Evolutionary conservation across 30 jellyfish, hydroid and myxozoan species (phyloP).

Genomic region (Rhopilema esculentum): DNA sequence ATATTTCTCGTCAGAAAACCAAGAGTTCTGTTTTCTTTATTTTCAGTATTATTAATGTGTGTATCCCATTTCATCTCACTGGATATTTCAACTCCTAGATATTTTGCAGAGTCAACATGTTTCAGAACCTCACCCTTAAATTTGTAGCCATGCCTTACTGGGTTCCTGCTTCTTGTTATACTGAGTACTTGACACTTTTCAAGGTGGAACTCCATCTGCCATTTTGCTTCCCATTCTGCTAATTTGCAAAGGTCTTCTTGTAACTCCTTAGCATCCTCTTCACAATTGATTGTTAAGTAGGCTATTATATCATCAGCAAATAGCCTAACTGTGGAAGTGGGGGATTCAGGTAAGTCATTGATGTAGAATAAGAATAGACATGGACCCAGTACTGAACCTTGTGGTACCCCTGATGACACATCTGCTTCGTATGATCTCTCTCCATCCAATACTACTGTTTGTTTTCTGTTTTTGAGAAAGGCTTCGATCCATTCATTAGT

Average conservation of each 20-base stretch:
- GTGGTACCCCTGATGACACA: too few species aligned
- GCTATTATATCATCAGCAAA: slow-evolving; percentile 64
- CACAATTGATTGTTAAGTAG: neutral
- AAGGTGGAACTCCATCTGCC: slow-evolving; percentile 59
- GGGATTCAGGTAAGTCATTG: too few species aligned
- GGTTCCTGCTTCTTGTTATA: slow-evolving; percentile 14
- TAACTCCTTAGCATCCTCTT: slow-evolving; percentile 26
- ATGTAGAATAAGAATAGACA: too few species aligned
- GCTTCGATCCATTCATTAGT: too few species aligned
- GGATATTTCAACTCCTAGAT: slow-evolving; percentile 7
- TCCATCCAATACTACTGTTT: too few species aligned
- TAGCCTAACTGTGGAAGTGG: slow-evolving; percentile 31
- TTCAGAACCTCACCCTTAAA: slow-evolving; percentile 32
- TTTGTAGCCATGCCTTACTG: slow-evolving; percentile 5
- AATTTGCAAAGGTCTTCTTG: slow-evolving; percentile 32
- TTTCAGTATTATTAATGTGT: neutral
- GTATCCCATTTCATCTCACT: slow-evolving; percentile 1
- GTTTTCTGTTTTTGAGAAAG: too few species aligned
- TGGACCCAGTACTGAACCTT: too few species aligned
- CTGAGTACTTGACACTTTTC: slow-evolving; percentile 45
- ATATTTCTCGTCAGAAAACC: neutral
- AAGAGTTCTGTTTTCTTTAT: neutral
- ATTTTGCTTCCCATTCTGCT: slow-evolving; percentile 33
- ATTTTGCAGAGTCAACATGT: slow-evolving; percentile 46
- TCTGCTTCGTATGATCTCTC: too few species aligned